phyloP scores from a whole-genome alignment of 2,113 vertebrate genomes.

The Vombatus ursinus region DNA sequence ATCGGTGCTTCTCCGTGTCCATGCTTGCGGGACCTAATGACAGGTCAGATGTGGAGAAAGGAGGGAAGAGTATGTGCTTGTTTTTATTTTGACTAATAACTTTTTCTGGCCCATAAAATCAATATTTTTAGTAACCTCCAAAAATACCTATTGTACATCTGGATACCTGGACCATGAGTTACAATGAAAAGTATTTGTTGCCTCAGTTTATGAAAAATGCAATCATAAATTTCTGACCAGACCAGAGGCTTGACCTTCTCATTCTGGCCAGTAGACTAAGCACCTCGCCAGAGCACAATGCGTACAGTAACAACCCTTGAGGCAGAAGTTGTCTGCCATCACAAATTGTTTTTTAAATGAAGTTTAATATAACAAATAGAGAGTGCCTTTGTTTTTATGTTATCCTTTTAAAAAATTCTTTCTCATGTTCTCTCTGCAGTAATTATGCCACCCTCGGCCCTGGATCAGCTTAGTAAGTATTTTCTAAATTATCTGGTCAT shows the following conservation, averaged over 20 bases:
- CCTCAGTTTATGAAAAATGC: neutral
- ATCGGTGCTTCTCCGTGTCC: constrained; percentile 98
- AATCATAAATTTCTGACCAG: neutral
- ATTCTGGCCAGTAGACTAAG: neutral
- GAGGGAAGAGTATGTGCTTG: constrained; percentile 95
- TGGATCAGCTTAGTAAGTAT: constrained; percentile 98
- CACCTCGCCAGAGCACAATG: neutral
- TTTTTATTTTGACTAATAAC: constrained; percentile 79
- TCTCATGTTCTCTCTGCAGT: constrained; percentile 85
- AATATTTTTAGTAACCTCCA: neutral
- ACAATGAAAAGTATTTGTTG: neutral
- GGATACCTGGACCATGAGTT: neutral
- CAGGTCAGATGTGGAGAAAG: constrained; percentile 99
- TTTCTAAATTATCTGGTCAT: constrained; percentile 31
- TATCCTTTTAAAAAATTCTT: constrained; percentile 22
- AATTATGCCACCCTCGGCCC: constrained; percentile 98
- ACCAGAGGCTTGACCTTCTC: neutral
- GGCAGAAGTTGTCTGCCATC: constrained; percentile 11
- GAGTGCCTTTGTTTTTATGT: neutral
- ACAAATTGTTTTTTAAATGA: neutral
- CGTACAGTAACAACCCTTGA: neutral
- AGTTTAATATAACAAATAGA: constrained; percentile 6
- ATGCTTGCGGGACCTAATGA: constrained; percentile 99
- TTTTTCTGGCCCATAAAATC: constrained; percentile 48
- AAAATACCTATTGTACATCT: neutral